Evolutionary conservation across 1,140 invertebrate genomes (phyloP).

Genomic region (Octopus bimaculoides): DNA sequence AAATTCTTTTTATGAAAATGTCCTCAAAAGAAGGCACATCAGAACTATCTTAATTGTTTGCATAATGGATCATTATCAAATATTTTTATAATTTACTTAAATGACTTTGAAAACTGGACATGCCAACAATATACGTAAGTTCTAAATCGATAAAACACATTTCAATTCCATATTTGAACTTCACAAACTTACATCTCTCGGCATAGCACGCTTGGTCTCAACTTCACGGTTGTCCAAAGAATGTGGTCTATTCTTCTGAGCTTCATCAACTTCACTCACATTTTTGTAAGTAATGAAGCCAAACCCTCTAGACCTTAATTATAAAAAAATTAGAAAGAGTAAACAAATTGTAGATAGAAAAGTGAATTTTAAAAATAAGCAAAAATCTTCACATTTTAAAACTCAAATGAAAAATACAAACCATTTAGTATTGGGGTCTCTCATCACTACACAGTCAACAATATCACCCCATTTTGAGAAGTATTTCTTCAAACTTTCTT

Average conservation of each 20-base stretch:
- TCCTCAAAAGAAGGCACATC: no score
- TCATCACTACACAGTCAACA: constrained; percentile 97
- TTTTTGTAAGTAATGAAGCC: constrained; percentile 94
- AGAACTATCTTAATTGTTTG: no score
- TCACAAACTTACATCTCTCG: constrained; percentile 79
- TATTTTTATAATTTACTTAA: no score
- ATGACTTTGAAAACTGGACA: no score
- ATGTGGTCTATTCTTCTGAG: constrained; percentile 82
- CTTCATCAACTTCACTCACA: constrained; percentile 90
- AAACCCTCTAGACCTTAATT: constrained; percentile 82
- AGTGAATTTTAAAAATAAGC: not conserved
- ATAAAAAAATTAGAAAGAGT: not conserved
- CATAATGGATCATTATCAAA: no score
- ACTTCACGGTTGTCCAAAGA: constrained; percentile 81
- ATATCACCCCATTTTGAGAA: constrained; percentile 97
- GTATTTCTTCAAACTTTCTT: constrained; percentile 86
- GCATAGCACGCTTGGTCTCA: constrained; percentile 94
- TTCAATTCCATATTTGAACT: no score
- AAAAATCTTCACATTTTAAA: not conserved
- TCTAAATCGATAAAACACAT: no score
- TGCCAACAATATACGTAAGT: no score
- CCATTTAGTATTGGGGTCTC: constrained; percentile 85
- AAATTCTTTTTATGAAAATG: no score
- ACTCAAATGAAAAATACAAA: constrained; percentile 28
- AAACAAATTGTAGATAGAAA: not conserved